Percentiles rank a stretch among this genome's conserved stretches.
Conservation (phyloP, 2,797 vertebrate species). For the Petrocephalus schoutedeni region DNA sequence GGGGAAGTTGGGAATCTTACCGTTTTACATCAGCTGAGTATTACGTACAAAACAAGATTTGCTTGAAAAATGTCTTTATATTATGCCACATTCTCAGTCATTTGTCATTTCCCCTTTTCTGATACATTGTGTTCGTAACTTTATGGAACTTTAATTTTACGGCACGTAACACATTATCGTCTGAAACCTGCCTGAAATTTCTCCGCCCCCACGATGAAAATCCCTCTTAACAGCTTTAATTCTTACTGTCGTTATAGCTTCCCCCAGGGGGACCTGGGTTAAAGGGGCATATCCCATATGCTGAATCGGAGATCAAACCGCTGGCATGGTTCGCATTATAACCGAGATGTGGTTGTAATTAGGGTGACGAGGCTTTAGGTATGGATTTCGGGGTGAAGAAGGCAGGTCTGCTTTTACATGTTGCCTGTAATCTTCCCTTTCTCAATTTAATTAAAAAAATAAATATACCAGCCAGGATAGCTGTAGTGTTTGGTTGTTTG, state of each 20-base stretch:
- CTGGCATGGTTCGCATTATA: slow-evolving; percentile 18
- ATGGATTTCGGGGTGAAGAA: slow-evolving; percentile 18
- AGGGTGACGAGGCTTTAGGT: slow-evolving; percentile 11
- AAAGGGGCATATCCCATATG: slow-evolving; percentile 6
- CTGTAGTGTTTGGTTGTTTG: not conserved
- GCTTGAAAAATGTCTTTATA: too few relatives aligned
- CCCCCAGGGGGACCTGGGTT: slow-evolving; percentile 2
- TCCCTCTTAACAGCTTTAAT: not conserved
- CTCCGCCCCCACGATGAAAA: not conserved
- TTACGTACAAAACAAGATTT: not conserved
- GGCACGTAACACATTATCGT: not conserved
- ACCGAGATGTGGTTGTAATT: slow-evolving; percentile 23
- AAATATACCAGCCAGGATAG: not conserved
- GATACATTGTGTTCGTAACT: not conserved
- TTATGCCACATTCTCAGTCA: not conserved
- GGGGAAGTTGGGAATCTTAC: not conserved
- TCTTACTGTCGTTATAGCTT: not conserved
- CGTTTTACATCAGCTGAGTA: not conserved
- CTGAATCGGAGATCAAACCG: not conserved
- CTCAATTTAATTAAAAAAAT: not conserved
- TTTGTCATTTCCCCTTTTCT: not conserved
- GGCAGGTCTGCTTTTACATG: not conserved
- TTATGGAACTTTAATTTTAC: not conserved
- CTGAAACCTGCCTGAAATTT: not conserved
- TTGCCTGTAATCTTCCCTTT: not conserved